phyloP scores from a whole-genome alignment of 2,888 invertebrate genomes.

The Stegophylla sp. region DNA sequence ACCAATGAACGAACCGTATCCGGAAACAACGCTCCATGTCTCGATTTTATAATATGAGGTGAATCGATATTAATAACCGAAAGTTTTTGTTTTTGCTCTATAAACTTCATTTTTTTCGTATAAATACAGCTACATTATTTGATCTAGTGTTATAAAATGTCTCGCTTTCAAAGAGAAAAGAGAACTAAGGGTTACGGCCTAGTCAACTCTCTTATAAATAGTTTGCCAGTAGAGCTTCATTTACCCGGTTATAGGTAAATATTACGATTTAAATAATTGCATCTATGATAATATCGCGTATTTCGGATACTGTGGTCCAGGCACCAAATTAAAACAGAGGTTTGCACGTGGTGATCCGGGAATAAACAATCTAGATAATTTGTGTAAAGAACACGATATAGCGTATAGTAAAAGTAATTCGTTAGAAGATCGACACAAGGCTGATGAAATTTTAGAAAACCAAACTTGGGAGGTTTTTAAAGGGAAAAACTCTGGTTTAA shows the following conservation, averaged over 20 bases:
- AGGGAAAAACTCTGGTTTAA: conserved; percentile 45
- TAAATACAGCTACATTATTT: not conserved
- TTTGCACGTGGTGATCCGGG: conserved; percentile 64
- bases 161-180: not conserved
- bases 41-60: conserved; percentile 26
- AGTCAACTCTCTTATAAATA: conserved; percentile 5
- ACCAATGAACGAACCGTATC: conserved; percentile 61
- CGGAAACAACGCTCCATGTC: conserved; percentile 63
- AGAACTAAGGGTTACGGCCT: not conserved
- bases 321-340: conserved; percentile 62
- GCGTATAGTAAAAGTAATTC: not conserved
- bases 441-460: conserved; percentile 59
- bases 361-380: conserved; percentile 63
- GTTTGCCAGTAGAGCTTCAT: not conserved
- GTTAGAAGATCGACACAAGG: not conserved
- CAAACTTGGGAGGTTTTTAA: conserved; percentile 60
- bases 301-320: conserved; percentile 62
- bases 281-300: not conserved
- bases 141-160: not conserved
- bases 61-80: not conserved
- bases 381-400: not conserved
- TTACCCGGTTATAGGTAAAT: conserved; percentile 18
- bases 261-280: no score
- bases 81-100: conserved; percentile 12
- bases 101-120: not conserved